Conservation (phyloP, 2,113 vertebrate genomes). For the Corythornis cristatus region DNA sequence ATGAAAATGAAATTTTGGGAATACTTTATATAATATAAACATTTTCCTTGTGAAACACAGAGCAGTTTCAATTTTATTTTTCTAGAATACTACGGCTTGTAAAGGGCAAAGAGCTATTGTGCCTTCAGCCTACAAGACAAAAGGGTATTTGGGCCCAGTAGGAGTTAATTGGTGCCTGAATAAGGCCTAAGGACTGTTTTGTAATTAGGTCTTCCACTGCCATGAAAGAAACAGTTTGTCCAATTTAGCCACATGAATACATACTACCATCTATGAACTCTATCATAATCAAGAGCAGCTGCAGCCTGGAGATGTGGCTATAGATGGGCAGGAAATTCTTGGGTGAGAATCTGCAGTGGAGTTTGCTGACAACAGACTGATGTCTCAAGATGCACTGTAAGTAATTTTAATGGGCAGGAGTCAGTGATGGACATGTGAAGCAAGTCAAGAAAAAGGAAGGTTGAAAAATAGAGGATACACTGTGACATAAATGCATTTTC, state of each 20-base stretch:
- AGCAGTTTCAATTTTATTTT: not conserved
- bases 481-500: not conserved
- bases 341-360: not conserved
- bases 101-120: not conserved
- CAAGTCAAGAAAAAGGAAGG: not conserved
- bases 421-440: not conserved
- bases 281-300: not conserved
- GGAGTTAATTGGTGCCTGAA: not conserved
- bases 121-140: accelerated
- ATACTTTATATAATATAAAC: not conserved
- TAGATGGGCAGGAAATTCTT: not conserved
- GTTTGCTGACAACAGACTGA: not conserved
- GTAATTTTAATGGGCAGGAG: not conserved
- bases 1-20: not conserved
- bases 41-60: not conserved
- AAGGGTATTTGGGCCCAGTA: not conserved
- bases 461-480: not conserved
- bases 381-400: not conserved
- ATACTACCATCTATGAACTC: not conserved
- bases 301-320: not conserved
- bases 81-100: not conserved
- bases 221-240: not conserved
- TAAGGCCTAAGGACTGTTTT: not conserved
- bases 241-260: not conserved
- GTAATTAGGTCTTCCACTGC: not conserved